A percentile compares a stretch with the other conserved stretches of the same genome.
Conservation (phyloP, 2,888 invertebrate genomes). For the Drosophila nr. fundita region DNA sequence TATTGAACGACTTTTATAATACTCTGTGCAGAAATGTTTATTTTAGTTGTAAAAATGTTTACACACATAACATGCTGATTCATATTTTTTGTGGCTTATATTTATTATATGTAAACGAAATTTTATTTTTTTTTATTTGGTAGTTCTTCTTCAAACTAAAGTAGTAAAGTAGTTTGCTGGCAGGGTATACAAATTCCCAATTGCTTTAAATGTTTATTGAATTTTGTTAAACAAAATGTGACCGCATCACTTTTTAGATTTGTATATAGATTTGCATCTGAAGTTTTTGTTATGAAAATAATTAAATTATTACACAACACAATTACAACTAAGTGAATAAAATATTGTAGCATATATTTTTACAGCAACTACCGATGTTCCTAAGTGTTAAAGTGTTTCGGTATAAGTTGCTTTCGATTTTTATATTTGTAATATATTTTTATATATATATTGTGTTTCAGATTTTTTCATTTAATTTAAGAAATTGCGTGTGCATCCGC, state of each 20-base stretch:
- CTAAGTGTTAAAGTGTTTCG: neutral
- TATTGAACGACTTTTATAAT: neutral
- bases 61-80: neutral
- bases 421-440: neutral
- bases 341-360: neutral
- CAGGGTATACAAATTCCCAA: neutral
- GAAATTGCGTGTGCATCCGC: neutral
- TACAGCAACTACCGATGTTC: neutral
- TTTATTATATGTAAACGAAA: neutral
- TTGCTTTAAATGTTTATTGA: neutral
- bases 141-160: neutral
- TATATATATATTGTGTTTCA: neutral
- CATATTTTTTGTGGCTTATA: neutral
- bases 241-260: neutral
- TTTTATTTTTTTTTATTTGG: neutral
- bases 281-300: neutral
- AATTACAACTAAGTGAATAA: neutral
- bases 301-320: neutral
- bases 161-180: neutral
- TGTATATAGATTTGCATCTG: neutral
- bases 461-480: neutral
- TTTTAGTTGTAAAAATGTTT: neutral
- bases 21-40: neutral
- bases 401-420: neutral
- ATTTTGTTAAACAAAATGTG: neutral